Conservation (phyloP, 2,113 vertebrate species). For the Labrus mixtus region DNA sequence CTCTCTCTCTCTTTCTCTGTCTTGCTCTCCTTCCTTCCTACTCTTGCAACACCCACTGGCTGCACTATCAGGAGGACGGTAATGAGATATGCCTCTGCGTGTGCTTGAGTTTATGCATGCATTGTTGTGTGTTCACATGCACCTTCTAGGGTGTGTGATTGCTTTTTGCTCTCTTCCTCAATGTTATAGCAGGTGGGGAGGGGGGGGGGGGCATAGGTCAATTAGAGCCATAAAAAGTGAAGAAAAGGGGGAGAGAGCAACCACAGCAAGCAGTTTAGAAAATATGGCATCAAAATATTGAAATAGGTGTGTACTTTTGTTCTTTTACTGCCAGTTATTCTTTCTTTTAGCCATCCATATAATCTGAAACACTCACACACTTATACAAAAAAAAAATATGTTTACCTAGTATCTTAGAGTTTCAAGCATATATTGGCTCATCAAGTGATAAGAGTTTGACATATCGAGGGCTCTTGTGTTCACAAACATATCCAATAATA, state of each 20-base stretch:
- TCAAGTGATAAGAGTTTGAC: conserved; percentile 9
- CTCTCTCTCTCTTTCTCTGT: conserved; percentile 44
- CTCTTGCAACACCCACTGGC: conserved; percentile 76
- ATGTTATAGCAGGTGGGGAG: conserved; percentile 42
- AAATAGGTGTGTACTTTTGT: background rate
- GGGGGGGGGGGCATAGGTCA: conserved; percentile 74
- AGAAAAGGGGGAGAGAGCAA: conserved; percentile 44
- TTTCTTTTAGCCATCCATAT: background rate
- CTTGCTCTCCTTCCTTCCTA: conserved; percentile 71
- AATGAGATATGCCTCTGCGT: conserved; percentile 79
- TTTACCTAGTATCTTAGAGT: background rate
- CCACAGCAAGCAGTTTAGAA: conserved; percentile 12
- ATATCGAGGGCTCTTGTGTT: conserved; percentile 27
- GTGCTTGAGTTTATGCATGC: conserved; percentile 21
- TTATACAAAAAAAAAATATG: too few relatives aligned
- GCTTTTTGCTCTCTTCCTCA: conserved; percentile 51
- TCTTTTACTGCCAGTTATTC: background rate
- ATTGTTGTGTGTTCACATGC: conserved; percentile 31
- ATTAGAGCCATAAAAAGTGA: conserved; percentile 72
- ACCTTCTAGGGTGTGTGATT: conserved; percentile 59
- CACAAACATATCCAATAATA: conserved; percentile 44
- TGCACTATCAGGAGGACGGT: conserved; percentile 78
- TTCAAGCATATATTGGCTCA: conserved; percentile 18
- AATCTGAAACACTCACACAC: background rate
- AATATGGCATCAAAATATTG: background rate